Conservation (phyloP, 2,113 vertebrate genomes). For the Pelecanoides urinatrix region DNA sequence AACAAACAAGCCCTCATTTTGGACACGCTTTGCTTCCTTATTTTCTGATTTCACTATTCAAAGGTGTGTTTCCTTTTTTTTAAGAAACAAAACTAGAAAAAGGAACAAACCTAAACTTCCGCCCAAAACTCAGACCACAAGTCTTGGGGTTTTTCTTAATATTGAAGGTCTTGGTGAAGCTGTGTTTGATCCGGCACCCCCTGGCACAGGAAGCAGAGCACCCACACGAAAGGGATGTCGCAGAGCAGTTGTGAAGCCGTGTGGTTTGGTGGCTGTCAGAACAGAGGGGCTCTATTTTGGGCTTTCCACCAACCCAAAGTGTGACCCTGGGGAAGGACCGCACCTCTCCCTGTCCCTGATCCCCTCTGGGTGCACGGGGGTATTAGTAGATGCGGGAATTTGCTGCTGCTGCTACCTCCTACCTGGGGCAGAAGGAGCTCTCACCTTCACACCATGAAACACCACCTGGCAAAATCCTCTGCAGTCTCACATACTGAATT, state of each 20-base stretch:
- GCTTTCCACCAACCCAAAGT: neutral
- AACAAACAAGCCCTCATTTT: neutral
- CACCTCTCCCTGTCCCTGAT: neutral
- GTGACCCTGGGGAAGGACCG: neutral
- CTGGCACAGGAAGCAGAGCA: neutral
- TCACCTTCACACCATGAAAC: neutral
- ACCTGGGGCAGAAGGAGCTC: neutral
- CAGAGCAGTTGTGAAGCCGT: neutral
- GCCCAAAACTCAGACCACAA: constrained; percentile 13
- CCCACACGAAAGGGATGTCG: neutral
- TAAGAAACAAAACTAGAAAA: constrained; percentile 58
- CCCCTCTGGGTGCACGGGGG: neutral
- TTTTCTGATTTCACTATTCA: constrained; percentile 39
- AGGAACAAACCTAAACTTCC: neutral
- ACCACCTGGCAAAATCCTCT: neutral
- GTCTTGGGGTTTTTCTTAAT: neutral
- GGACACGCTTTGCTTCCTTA: neutral
- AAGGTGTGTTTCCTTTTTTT: constrained; percentile 50
- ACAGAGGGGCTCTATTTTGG: neutral
- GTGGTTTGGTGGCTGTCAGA: neutral
- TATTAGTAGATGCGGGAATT: neutral
- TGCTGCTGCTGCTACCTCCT: neutral
- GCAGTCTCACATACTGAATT: neutral
- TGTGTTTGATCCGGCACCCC: neutral
- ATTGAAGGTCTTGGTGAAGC: neutral